Conservation (phyloP, 2,888 invertebrate species). For the Brenthis daphne region DNA sequence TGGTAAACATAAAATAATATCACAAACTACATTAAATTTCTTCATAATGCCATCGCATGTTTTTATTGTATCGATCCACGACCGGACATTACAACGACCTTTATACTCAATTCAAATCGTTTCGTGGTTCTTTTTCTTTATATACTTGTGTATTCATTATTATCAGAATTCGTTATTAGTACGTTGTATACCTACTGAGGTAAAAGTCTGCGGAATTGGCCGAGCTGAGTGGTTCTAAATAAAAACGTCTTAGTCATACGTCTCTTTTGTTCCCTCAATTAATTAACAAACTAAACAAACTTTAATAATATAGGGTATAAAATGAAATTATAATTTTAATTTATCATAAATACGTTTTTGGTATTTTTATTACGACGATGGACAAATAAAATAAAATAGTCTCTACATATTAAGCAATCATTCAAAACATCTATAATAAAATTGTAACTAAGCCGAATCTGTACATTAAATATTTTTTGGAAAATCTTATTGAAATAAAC, state of each 20-base stretch:
- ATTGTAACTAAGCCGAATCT: too few relatives aligned
- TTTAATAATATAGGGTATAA: too few relatives aligned
- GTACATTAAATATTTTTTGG: too few relatives aligned
- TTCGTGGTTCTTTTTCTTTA: not conserved
- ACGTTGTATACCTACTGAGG: constrained; percentile 3
- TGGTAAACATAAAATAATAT: not conserved
- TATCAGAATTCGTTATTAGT: not conserved
- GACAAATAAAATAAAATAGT: too few relatives aligned
- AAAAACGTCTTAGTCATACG: constrained; percentile 53
- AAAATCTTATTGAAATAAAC: too few relatives aligned
- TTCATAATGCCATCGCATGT: constrained; percentile 15
- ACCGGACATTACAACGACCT: constrained; percentile 16
- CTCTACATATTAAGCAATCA: too few relatives aligned
- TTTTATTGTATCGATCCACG: constrained; percentile 20
- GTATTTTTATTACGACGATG: too few relatives aligned
- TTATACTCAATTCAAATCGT: not conserved
- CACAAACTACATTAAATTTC: constrained; percentile 9
- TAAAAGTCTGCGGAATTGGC: constrained; percentile 45
- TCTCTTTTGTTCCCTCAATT: constrained; percentile 55
- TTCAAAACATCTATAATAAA: too few relatives aligned
- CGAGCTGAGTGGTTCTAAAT: constrained; percentile 45
- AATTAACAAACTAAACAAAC: constrained; percentile 9
- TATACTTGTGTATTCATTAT: not conserved
- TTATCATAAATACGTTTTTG: too few relatives aligned
- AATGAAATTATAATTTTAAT: too few relatives aligned